Evolutionary conservation across 2,888 invertebrate species (phyloP), one percentile per base, ranked within the genome.

Genomic region (Panorpa germanica): DNA sequence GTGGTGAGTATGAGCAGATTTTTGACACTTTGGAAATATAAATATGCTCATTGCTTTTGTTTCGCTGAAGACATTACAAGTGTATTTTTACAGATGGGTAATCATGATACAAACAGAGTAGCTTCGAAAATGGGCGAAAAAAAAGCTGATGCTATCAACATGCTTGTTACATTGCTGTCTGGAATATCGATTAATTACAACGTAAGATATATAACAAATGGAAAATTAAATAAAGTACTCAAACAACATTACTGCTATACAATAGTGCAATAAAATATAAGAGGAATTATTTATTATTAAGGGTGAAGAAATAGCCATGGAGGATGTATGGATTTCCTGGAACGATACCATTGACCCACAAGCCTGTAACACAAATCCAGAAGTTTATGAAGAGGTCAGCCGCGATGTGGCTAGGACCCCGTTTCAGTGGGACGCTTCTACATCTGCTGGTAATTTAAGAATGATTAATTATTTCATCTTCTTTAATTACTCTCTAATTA

Each of bases 151-250:
- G 65, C 69, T 0, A 46, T 78, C 4, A 76, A 74, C 46, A 64
- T 75, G 41, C 50, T 86, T 31, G 63, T 67, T 34, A 58, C 76
- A 44, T 48, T 76, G 9, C 52, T 88, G 14, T 81, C 81, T 0
- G 85, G 85, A 19, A 70, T 74, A 0, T 63, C 74, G 1, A 63
- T 81, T n/a, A 71, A 75, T 1, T 85, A 85, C 51, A 80, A 85
- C 42, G 83, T 42, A 29, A 36, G 36, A 12, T 65, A 10, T 35
- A 24, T 16, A 16, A 3, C 5, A 18, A 5, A 4, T 18, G 12
- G 19, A 11, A 13, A 12, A 13, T 28, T n/a, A n/a, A n/a, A n/a
- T n/a, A n/a, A n/a, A n/a, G n/a, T n/a, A n/a, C n/a, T n/a, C n/a
- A n/a, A n/a, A n/a, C n/a, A n/a, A n/a, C n/a, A n/a, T n/a, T n/a